Evolutionary conservation across 1,140 invertebrate genomes (phyloP), one percentile per base, ranked within the genome.

Genomic region (Belonocnema kinseyi): DNA sequence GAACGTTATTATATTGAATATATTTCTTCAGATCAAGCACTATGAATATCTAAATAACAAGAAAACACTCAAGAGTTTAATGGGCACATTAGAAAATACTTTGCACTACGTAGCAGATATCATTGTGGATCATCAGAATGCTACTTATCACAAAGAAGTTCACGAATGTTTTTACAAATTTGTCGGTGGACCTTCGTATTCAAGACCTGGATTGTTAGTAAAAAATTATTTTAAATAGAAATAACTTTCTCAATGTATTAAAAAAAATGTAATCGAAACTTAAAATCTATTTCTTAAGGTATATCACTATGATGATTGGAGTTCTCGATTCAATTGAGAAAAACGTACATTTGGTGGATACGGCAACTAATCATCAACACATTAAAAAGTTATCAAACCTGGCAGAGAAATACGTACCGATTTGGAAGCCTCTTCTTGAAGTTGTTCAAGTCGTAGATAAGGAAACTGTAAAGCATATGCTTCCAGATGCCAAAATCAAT

Each of bases 401-500:
- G 52, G 80, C 86, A 21, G 86, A 89, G 53, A 84, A 71, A 3
- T 80, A 85, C 51, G 79, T 90, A 0, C 83, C 86, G 14, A 90
- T 90, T 74, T 90, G 88, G 89, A 86, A 83, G 58, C 82, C 85
- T 14, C 70, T 90, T 0, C 73, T 72, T 7, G 83, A 87, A 17
- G 84, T 90, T 16, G 85, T 85, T 26, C 84, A 82, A 33, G 50
- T 81, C 40, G 76, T 81, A 26, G 78, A 86, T 50, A 40, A 74
- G 6, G 46, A 75, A 10, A 74, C 77, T 13, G 74, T 89, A 8
- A 74, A 85, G 21, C 70, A 72, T 21, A 81, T 87, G 13, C 58
- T 91, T 40, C 88, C 88, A 0, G 84, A 85, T 14, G 86, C 88
- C 0, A 80, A 66, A 17, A 86, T 90, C 73, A 89, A 91, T 50